Base-by-base conservation (phyloP, 2,888 invertebrate genomes). In the Agriopis leucophaearia region DNA sequence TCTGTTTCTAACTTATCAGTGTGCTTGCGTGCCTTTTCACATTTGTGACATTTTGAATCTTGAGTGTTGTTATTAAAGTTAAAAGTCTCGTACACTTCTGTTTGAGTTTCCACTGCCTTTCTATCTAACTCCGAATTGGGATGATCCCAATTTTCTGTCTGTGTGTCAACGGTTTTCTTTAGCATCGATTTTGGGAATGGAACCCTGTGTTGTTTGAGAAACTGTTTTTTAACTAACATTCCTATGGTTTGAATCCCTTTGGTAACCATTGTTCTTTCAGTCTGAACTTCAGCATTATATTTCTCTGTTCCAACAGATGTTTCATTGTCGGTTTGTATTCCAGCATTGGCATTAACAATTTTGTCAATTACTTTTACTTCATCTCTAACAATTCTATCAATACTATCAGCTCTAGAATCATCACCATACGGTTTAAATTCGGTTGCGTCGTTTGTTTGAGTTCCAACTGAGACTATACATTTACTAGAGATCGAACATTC, bases 1-100 rank as follows among this genome's bases (percentile, higher is more conserved):
- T 90, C 86, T 13, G 63, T 80, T 80, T 91, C 86, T 60, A 91
- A 81, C 73, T 85, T 83, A 0, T 71, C 67, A 1, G 81, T 76
- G 55, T 87, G 78, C 42, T 69, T 76, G 47, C 78, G 83, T 8
- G 78, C 50, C 50, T 76, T 83, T 12, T 83, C 83, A 72, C 90
- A 93, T 72, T 90, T 82, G 0, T 76, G 35, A 71, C 91, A 92
- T 71, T 84, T 85, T 0, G 68, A 64, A 54, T 79, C 70, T 64
- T 71, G 58, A 40, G 69, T 54, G 48, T 81, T 84, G 75, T 88
- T 85, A 42, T 86, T 88, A 71, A 84, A 80, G 1, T 47, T n/a
- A 12, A 45, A 27, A 18, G 52, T 44, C 51, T 69, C 58, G 7
- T n/a, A 4, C 12, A 18, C 44, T 27, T 71, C 67, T 44, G 71